A percentile compares a stretch with the other conserved stretches of the same genome.
Evolutionary conservation across 2,797 vertebrate genomes (phyloP).

Genomic region (Tangara arthus): DNA sequence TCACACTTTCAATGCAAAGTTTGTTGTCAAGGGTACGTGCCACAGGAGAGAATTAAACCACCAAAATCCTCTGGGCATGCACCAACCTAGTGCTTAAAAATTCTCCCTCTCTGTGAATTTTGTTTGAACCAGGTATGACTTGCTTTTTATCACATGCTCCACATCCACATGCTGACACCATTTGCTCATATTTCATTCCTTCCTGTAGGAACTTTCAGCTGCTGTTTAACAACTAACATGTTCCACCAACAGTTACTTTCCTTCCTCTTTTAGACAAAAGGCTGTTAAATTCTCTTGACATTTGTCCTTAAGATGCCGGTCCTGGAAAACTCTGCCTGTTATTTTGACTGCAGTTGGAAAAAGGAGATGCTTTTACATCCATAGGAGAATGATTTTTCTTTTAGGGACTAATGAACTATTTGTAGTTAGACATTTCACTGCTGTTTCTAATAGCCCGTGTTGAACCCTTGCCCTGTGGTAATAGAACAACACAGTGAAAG

Average conservation of each 20-base stretch:
- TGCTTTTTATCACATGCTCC: neutral
- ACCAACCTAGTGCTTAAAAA: neutral
- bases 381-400: neutral
- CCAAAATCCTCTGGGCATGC: neutral
- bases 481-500: neutral
- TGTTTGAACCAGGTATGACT: neutral
- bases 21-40: neutral
- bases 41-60: neutral
- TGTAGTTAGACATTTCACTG: neutral
- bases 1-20: neutral
- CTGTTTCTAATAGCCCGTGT: neutral
- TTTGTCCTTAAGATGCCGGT: neutral
- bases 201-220: neutral
- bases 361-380: neutral
- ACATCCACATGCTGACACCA: neutral
- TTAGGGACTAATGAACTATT: neutral
- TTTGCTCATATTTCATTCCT: neutral
- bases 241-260: neutral
- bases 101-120: neutral
- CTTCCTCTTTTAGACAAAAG: neutral
- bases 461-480: neutral
- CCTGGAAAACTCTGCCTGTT: neutral
- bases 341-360: neutral
- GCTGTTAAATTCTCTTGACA: neutral
- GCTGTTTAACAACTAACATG: neutral